These are phyloP conservation scores for Eunapius fragilis DNA, from an alignment of 37 sponge, comb jelly and placozoan genomes.

Conservation along the genomic window DNA sequence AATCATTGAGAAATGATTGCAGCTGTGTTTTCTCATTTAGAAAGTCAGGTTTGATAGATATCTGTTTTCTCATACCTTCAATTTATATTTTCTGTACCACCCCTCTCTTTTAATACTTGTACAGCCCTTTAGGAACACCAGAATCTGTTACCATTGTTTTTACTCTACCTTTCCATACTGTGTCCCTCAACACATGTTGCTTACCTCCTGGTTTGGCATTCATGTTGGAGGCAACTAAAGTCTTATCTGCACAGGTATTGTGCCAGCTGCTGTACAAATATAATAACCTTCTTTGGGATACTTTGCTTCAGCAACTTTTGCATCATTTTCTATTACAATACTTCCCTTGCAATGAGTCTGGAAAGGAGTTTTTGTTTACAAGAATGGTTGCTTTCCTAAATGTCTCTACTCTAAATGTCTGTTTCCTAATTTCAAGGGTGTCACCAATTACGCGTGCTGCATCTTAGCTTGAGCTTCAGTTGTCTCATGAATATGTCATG, in stretches of 20 bases:
- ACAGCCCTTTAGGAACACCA: slow-evolving; percentile 24
- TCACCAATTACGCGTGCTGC: too few species aligned
- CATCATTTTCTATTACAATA: slow-evolving; percentile 21
- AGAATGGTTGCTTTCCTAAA: slow-evolving; percentile 31
- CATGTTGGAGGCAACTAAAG: slow-evolving; percentile 22
- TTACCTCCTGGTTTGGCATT: slow-evolving; percentile 31
- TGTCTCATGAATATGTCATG: too few species aligned
- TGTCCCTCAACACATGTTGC: slow-evolving; percentile 21
- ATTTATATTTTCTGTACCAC: not conserved
- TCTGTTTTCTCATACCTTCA: slow-evolving; percentile 5
- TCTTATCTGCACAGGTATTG: slow-evolving; percentile 12
- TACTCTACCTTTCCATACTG: slow-evolving; percentile 5
- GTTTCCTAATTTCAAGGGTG: too few species aligned
- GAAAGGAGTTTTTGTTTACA: slow-evolving; percentile 26
- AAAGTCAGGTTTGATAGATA: slow-evolving; percentile 32
- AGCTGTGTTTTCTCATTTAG: slow-evolving; percentile 32
- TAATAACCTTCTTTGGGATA: slow-evolving; percentile 39
- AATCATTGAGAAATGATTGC: slow-evolving; percentile 1
- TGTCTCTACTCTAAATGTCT: slow-evolving; percentile 26
- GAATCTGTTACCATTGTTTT: not conserved
- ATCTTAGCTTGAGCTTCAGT: too few species aligned
- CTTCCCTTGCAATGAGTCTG: slow-evolving; percentile 34
- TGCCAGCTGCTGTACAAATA: slow-evolving; percentile 49
- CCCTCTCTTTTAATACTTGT: slow-evolving; percentile 10
- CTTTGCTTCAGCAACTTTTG: slow-evolving; percentile 30